Conservation (phyloP, 2,113 vertebrate species). For the Motacilla tschutschensis region DNA sequence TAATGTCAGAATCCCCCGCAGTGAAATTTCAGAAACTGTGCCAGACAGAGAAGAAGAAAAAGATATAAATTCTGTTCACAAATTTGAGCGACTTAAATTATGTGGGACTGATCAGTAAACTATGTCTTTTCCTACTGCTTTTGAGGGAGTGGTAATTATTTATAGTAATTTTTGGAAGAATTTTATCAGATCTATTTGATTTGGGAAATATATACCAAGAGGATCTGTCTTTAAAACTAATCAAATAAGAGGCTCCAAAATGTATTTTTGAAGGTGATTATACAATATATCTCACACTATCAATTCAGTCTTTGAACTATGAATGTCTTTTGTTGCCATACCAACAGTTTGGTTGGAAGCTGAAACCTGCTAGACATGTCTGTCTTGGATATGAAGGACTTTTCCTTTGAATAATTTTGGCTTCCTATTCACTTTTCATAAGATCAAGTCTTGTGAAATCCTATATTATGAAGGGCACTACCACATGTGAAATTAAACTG, state of each 20-base stretch:
- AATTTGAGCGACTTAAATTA: background rate
- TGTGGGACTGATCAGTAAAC: background rate
- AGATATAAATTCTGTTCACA: background rate
- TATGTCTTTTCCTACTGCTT: background rate
- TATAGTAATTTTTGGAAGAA: background rate
- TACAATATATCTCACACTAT: background rate
- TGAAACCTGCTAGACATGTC: slow-evolving; percentile 10
- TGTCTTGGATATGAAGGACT: slow-evolving; percentile 7
- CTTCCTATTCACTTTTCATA: background rate
- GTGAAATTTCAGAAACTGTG: background rate
- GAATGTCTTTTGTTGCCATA: slow-evolving; percentile 49
- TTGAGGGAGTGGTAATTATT: background rate
- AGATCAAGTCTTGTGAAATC: background rate
- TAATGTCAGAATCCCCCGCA: background rate
- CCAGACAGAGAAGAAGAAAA: background rate
- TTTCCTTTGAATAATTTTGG: background rate
- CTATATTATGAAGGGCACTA: background rate
- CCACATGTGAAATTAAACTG: background rate
- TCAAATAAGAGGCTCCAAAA: slow-evolving; percentile 5
- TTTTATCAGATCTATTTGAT: background rate
- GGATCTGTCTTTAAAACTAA: background rate
- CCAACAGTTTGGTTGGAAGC: slow-evolving; percentile 47
- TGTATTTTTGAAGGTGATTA: background rate
- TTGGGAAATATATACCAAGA: background rate
- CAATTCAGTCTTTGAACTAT: slow-evolving; percentile 9